phyloP scores from a whole-genome alignment of 2,888 invertebrate species.

The Clitarchus hookeri region DNA sequence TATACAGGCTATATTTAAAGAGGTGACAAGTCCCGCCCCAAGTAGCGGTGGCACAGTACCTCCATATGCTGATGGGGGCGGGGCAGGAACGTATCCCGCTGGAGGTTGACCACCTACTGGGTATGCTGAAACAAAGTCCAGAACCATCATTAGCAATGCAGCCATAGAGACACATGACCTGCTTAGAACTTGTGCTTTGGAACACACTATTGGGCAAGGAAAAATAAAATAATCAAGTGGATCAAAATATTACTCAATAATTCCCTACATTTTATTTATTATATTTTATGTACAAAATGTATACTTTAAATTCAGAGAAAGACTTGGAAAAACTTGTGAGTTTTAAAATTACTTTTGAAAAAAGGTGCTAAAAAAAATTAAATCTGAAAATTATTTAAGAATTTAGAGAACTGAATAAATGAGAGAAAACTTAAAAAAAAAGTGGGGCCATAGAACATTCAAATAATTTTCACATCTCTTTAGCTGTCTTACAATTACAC shows the following conservation, averaged over 20 bases:
- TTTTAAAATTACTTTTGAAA: neutral
- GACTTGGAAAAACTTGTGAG: neutral
- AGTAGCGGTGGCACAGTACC: conserved; percentile 48
- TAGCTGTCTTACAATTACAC: neutral
- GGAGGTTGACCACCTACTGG: conserved; percentile 54
- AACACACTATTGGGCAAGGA: neutral
- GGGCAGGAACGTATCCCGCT: conserved; percentile 62
- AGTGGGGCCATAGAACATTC: neutral
- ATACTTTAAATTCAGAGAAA: neutral
- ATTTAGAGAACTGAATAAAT: neutral
- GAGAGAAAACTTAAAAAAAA: neutral
- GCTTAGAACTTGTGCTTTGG: conserved; percentile 10
- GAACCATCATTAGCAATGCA: conserved; percentile 19
- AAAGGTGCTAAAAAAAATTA: neutral
- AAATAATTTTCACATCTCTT: neutral
- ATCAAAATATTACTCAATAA: neutral
- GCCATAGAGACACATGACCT: neutral
- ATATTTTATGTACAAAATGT: neutral
- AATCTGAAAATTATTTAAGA: neutral
- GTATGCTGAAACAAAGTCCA: conserved; percentile 41
- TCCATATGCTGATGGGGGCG: conserved; percentile 60
- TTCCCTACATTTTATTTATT: neutral
- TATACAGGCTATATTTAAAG: no score
- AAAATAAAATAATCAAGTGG: neutral
- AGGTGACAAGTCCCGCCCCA: no score